Percentiles rank a stretch among this genome's conserved stretches.
Evolutionary conservation across 2,888 invertebrate genomes (phyloP).

Genomic region (Andrena trimmerana): DNA sequence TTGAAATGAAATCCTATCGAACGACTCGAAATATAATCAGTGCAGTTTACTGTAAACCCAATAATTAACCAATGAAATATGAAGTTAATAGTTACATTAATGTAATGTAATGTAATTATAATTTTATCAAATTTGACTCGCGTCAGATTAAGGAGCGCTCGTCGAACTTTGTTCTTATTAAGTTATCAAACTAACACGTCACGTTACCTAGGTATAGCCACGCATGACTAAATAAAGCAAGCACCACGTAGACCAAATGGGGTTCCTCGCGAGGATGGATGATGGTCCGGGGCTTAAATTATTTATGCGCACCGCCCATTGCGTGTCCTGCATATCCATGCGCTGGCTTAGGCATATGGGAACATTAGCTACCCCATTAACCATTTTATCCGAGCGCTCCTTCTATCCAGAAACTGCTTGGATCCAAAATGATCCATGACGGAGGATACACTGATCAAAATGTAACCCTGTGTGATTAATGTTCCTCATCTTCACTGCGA

Average conservation of each 20-base stretch:
- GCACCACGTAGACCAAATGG: conserved; percentile 68
- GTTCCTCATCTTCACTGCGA: not conserved
- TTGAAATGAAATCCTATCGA: too few species aligned
- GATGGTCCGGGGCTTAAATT: conserved; percentile 76
- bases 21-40: not conserved
- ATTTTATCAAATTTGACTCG: not conserved
- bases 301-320: conserved; percentile 81
- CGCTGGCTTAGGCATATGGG: conserved; percentile 79
- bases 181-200: conserved; percentile 50
- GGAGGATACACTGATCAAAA: conserved; percentile 22
- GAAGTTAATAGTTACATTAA: not conserved
- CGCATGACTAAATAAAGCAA: conserved; percentile 45
- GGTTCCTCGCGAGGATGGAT: conserved; percentile 72
- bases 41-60: not conserved
- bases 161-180: conserved; percentile 21
- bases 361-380: conserved; percentile 83
- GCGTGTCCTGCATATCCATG: conserved; percentile 75
- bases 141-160: conserved; percentile 22
- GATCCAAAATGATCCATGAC: conserved; percentile 55
- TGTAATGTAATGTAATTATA: accelerated
- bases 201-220: conserved; percentile 1
- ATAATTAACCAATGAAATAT: not conserved
- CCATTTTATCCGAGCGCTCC: conserved; percentile 76
- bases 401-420: conserved; percentile 38
- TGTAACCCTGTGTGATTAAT: conserved; percentile 31